Conservation (phyloP, 2,113 vertebrate species). For the Charadrius vociferus region DNA sequence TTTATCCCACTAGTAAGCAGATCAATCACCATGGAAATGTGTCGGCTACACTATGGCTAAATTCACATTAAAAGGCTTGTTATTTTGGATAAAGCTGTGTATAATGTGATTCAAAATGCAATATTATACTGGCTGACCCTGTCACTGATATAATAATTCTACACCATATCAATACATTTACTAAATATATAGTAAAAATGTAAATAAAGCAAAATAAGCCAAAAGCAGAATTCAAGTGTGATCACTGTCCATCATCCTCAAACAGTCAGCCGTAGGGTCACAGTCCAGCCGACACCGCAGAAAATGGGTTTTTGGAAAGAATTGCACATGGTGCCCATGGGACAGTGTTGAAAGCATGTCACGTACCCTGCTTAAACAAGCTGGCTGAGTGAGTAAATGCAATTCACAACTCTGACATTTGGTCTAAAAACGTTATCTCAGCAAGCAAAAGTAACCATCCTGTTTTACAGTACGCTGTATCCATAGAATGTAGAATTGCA, state of each 20-base stretch:
- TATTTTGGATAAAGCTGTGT: neutral
- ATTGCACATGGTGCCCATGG: rapidly evolving
- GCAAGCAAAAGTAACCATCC: neutral
- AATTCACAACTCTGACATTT: neutral
- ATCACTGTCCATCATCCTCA: neutral
- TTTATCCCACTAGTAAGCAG: neutral
- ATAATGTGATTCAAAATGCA: neutral
- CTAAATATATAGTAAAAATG: neutral
- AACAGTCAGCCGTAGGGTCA: neutral
- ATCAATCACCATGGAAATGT: neutral
- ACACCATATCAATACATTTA: neutral
- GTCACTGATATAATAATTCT: neutral
- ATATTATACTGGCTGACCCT: neutral
- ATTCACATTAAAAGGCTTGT: neutral
- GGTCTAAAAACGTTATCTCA: neutral
- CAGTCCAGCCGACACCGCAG: neutral
- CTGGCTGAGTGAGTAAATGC: neutral
- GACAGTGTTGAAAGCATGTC: neutral
- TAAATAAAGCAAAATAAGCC: neutral
- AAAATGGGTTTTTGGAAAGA: neutral
- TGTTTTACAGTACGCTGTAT: neutral
- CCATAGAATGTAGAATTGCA: neutral
- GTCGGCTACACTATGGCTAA: neutral
- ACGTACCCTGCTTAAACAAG: neutral
- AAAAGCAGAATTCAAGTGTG: neutral